Evolutionary conservation across 2,888 invertebrate species (phyloP).

Genomic region (Napeogenes inachia): DNA sequence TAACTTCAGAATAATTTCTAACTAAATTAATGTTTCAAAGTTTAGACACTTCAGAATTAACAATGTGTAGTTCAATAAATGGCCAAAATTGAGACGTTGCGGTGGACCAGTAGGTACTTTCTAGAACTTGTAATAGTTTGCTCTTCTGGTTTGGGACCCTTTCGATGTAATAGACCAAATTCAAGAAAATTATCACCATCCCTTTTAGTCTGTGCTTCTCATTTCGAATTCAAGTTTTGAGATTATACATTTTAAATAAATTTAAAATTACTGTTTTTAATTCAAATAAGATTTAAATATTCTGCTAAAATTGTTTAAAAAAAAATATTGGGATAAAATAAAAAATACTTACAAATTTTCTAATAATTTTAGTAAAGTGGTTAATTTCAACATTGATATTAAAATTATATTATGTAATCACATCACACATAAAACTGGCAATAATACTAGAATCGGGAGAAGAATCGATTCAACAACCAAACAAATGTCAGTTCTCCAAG

Average conservation of each 20-base stretch:
- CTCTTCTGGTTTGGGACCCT: slow-evolving; percentile 3
- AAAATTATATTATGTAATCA: too few species aligned
- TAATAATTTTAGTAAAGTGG: too few species aligned
- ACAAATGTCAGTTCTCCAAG: too few species aligned
- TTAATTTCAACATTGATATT: too few species aligned
- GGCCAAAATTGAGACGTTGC: neutral
- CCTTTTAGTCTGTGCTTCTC: slow-evolving; percentile 31
- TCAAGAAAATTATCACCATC: slow-evolving; percentile 29
- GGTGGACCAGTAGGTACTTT: neutral
- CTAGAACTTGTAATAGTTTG: neutral
- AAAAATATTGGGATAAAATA: too few species aligned
- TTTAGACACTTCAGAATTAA: neutral
- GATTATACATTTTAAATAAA: slow-evolving; percentile 27
- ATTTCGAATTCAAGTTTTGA: slow-evolving; percentile 31
- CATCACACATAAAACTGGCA: too few species aligned
- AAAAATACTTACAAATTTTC: too few species aligned
- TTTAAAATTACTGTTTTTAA: neutral
- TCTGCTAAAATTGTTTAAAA: too few species aligned
- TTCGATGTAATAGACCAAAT: slow-evolving; percentile 12
- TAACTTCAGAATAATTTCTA: too few species aligned
- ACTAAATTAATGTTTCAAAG: neutral
- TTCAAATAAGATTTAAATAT: too few species aligned
- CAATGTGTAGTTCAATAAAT: slow-evolving; percentile 1
- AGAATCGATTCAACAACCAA: too few species aligned
- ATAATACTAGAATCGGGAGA: too few species aligned